phyloP scores from a whole-genome alignment of 1,140 invertebrate species.

The Maniola jurtina region DNA sequence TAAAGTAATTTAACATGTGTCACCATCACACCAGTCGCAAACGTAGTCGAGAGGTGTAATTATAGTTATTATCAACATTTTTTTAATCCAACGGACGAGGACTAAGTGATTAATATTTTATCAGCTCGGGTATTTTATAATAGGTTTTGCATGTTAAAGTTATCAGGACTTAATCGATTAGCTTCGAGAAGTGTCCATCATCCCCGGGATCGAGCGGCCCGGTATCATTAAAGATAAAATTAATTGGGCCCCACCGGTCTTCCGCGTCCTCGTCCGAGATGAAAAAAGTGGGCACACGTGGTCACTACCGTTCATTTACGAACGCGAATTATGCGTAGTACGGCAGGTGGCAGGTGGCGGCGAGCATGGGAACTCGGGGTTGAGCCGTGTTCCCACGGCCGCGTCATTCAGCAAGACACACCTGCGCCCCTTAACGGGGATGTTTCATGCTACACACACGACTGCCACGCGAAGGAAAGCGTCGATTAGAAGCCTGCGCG shows the following conservation, averaged over 20 bases:
- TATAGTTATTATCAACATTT: conserved; percentile 25
- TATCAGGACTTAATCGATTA: conserved; percentile 58
- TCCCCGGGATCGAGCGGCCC: conserved; percentile 39
- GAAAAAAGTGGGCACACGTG: conserved; percentile 72
- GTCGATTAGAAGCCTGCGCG: conserved; percentile 54
- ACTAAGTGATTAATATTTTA: conserved; percentile 32
- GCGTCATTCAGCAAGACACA: conserved; percentile 69
- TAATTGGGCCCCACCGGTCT: conserved; percentile 70
- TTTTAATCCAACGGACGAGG: background rate
- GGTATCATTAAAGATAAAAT: conserved; percentile 71
- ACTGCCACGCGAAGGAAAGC: conserved; percentile 70
- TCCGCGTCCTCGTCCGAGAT: conserved; percentile 63
- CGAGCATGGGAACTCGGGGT: conserved; percentile 69
- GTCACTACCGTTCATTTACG: conserved; percentile 78
- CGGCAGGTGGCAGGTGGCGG: conserved; percentile 71
- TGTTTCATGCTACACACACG: conserved; percentile 57
- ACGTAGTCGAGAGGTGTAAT: conserved; percentile 15
- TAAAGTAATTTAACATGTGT: conserved; percentile 29
- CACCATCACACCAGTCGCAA: conserved; percentile 29
- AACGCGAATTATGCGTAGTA: conserved; percentile 77
- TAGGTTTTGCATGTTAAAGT: conserved; percentile 50
- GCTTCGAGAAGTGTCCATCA: conserved; percentile 51
- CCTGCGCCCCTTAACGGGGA: conserved; percentile 74
- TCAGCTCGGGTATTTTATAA: conserved; percentile 34
- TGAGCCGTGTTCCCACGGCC: conserved; percentile 68